These are phyloP conservation scores for Solenodon paradoxus DNA, from an alignment of 2,113 vertebrate genomes.

Conservation along the genomic window DNA sequence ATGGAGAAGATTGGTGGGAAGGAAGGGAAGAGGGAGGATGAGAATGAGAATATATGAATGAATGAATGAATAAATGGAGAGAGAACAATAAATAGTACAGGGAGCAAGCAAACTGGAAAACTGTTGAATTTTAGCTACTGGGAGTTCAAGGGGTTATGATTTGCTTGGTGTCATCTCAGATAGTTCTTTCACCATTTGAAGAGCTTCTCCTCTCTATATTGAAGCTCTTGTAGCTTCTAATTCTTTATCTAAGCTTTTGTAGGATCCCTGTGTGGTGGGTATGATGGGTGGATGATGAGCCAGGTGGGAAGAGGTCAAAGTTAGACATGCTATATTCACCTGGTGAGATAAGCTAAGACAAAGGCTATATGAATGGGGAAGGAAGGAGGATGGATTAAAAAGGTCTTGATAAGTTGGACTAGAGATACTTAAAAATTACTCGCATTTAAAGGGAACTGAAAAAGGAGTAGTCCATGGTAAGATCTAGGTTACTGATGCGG, in stretches of 20 bases:
- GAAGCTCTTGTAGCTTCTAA: background rate
- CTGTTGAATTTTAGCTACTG: background rate
- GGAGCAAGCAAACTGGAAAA: background rate
- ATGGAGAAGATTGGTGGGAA: background rate
- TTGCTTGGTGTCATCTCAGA: background rate
- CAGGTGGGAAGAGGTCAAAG: background rate
- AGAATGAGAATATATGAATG: no score
- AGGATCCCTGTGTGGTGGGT: background rate
- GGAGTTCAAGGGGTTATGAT: background rate
- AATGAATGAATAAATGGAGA: no score
- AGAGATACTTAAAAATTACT: background rate
- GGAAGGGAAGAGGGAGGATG: accelerated
- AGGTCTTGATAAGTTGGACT: background rate
- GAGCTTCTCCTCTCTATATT: background rate
- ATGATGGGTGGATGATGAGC: background rate
- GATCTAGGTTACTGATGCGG: background rate
- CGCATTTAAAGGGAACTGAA: background rate
- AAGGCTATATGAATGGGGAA: background rate
- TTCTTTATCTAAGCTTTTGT: background rate
- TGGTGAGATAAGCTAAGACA: background rate
- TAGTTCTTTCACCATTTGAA: background rate
- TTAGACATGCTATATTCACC: background rate
- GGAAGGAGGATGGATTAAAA: background rate
- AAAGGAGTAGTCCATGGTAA: background rate
- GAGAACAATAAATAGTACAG: background rate